phyloP scores from a whole-genome alignment of 2,888 invertebrate species.

The Zaprionus lineosus region DNA sequence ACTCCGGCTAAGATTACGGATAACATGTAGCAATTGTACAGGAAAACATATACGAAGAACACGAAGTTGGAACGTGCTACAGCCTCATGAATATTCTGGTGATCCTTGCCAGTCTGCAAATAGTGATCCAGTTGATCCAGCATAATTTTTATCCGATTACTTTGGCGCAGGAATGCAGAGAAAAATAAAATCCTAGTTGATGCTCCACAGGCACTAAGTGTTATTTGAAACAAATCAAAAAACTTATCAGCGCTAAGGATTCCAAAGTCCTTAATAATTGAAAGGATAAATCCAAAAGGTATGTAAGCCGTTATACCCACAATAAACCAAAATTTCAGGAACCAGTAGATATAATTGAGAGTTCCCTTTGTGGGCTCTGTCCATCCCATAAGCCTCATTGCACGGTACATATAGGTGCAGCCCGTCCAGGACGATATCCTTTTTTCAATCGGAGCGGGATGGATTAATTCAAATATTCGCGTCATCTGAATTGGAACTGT shows the following conservation, averaged over 20 bases:
- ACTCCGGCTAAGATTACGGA: slow-evolving; percentile 26
- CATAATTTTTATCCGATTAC: background rate
- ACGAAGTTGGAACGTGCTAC: slow-evolving; percentile 37
- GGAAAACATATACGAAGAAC: slow-evolving; percentile 29
- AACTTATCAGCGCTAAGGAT: background rate
- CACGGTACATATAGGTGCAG: background rate
- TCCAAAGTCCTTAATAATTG: too few relatives aligned
- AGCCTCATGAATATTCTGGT: slow-evolving; percentile 30
- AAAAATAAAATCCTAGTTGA: background rate
- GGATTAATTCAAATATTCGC: background rate
- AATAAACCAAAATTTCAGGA: background rate
- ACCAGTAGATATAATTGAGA: background rate
- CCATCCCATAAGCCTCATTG: background rate
- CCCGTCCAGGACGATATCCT: background rate
- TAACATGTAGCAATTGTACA: slow-evolving; percentile 32
- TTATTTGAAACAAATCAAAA: background rate
- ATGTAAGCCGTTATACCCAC: background rate
- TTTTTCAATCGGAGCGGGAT: background rate
- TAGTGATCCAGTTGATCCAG: slow-evolving; percentile 37
- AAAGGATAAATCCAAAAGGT: slow-evolving; percentile 10
- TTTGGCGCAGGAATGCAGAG: background rate
- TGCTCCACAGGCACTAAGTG: background rate
- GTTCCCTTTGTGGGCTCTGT: background rate
- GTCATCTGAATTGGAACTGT: too few relatives aligned
- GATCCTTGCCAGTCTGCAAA: slow-evolving; percentile 20